Conservation (phyloP, 2,797 vertebrate species). For the Salmo trutta region DNA sequence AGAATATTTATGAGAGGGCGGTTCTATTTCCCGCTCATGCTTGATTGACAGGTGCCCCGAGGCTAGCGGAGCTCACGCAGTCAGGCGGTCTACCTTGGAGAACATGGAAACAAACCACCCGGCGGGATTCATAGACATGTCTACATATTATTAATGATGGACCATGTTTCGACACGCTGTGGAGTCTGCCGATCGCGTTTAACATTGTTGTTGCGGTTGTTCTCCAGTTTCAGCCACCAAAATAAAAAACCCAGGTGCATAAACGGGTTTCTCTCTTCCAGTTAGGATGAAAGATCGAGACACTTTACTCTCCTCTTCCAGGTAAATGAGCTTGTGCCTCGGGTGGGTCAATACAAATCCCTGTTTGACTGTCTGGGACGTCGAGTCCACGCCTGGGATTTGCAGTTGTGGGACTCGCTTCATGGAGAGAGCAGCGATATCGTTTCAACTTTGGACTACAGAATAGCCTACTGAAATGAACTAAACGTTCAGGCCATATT, state of each 20-base stretch:
- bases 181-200: not conserved
- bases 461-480: not conserved
- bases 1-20: conserved; percentile 37
- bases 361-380: not conserved
- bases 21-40: conserved; percentile 21
- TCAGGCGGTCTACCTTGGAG: conserved; percentile 21
- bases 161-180: not conserved
- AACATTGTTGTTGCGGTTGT: not conserved
- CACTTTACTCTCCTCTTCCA: not conserved
- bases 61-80: conserved; percentile 27
- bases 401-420: conserved; percentile 18
- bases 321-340: not conserved
- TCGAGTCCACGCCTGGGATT: conserved; percentile 15
- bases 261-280: not conserved
- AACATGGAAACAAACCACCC: not conserved
- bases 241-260: not conserved
- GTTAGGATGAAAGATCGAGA: not conserved
- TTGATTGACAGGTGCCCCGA: conserved; percentile 58
- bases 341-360: conserved; percentile 1
- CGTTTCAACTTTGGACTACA: not conserved
- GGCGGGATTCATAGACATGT: not conserved
- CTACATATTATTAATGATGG: not conserved
- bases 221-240: not conserved
- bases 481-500: conserved; percentile 3
- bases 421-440: conserved; percentile 3